Evolutionary conservation across 2,113 vertebrate species (phyloP).

Genomic region (Bubo scandiacus): DNA sequence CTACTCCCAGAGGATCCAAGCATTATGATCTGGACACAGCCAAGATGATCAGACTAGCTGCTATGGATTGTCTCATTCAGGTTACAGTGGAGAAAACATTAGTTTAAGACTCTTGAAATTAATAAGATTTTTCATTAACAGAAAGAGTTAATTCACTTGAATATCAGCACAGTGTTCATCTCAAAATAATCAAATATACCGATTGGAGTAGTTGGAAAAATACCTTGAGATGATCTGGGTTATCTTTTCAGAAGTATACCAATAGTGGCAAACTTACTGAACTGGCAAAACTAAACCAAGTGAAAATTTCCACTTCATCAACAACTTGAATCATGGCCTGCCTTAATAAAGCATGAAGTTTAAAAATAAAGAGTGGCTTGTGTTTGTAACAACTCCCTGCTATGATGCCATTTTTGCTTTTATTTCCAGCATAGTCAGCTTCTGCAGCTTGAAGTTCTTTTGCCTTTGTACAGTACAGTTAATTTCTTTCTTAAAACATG

Average conservation of each 20-base stretch:
- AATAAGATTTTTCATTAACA: background rate
- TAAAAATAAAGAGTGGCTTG: constrained; percentile 14
- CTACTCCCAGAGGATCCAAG: background rate
- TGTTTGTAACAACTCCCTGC: background rate
- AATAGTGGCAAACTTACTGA: background rate
- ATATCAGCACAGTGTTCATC: background rate
- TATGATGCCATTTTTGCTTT: constrained; percentile 8
- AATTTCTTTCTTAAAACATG: constrained; percentile 18
- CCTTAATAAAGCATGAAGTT: constrained; percentile 11
- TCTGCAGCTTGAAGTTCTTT: background rate
- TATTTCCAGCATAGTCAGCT: background rate
- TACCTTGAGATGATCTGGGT: background rate
- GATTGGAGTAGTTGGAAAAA: background rate
- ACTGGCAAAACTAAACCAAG: constrained; percentile 2
- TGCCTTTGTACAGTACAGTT: background rate
- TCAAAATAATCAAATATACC: background rate
- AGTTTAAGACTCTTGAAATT: background rate
- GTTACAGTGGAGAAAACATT: background rate
- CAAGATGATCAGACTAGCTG: background rate
- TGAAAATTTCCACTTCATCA: constrained; percentile 24
- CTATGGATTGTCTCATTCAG: background rate
- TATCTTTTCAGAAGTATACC: background rate
- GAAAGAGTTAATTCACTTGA: background rate
- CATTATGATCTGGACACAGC: background rate
- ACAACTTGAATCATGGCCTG: background rate